These are phyloP conservation scores for Hemichromis elongatus DNA, from an alignment of 2,113 vertebrate species.

Conservation along the genomic window DNA sequence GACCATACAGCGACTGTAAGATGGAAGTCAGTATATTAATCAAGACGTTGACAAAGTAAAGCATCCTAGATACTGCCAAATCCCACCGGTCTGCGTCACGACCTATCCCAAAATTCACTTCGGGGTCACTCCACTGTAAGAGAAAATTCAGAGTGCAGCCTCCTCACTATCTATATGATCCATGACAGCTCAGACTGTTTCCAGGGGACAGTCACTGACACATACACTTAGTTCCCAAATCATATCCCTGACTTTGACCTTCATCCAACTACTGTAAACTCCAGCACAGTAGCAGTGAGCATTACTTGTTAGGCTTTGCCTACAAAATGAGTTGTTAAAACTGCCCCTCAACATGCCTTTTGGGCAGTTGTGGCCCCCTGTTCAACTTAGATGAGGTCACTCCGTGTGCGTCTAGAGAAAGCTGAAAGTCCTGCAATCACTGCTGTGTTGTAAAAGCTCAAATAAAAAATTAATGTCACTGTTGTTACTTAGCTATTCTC, in stretches of 20 bases:
- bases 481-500: background rate
- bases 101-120: conserved; percentile 28
- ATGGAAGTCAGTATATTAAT: conserved; percentile 71
- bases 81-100: conserved; percentile 38
- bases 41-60: conserved; percentile 71
- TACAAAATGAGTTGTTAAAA: conserved; percentile 30
- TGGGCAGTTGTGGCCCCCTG: background rate
- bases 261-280: conserved; percentile 14
- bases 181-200: conserved; percentile 3
- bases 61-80: conserved; percentile 29
- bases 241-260: conserved; percentile 58
- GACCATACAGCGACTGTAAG: conserved; percentile 39
- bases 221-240: conserved; percentile 2
- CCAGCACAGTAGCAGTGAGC: background rate
- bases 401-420: conserved; percentile 28
- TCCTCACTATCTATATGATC: background rate
- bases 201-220: conserved; percentile 13
- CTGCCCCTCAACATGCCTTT: background rate
- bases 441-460: conserved; percentile 41
- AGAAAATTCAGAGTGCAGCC: background rate
- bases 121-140: background rate
- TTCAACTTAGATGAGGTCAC: conserved; percentile 28
- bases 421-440: conserved; percentile 2
- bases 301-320: conserved; percentile 10
- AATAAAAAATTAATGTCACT: conserved; percentile 25